Base-by-base conservation (phyloP, 2,797 vertebrate species). In the Ambastaia sidthimunki region DNA sequence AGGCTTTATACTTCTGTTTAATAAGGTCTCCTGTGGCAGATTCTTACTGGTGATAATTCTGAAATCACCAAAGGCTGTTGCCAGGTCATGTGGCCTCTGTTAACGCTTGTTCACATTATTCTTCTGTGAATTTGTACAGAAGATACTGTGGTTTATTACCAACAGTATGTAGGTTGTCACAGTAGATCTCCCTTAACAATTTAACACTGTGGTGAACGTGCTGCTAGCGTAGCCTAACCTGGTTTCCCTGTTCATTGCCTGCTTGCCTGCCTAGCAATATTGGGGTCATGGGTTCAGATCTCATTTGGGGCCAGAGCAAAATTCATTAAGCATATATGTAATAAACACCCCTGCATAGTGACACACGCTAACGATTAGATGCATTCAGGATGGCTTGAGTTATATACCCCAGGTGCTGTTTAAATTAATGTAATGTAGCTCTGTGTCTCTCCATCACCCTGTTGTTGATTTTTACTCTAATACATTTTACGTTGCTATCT, bases 131-230 rank as follows among this genome's bases (percentile, higher is more conserved):
- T 68, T 83, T 76, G 23, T 73, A 44, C 44, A 9, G 1, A 79
- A 71, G 59, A 79, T 72, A 41, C 60, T 37, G 50, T 80, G 70
- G 67, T 73, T 73, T 80, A 80, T 80, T 80, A 80, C 34, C 70
- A 73, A 60, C 70, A 80, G 70, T 66, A 80, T 80, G 70, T 80
- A 65, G 70, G 50, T 73, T 80, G 77, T 80, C 77, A 80, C 77
- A 80, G 69, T 80, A 73, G 70, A 80, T 80, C 48, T 66, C 23
- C 23, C 62, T 80, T 31, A 80, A 73, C 76, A 79, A 63, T 79
- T 79, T 78, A 13, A 70, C 12, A 19, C 59, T 47, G 59, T 31
- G 70, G 70, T 80, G 37, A 80, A 47, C 28, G 37, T 80, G 77
- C 60, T 80, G 50, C 34, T 73, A 59, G 34, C 66, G 52, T 72